A percentile compares a stretch with the other conserved stretches of the same genome.
phyloP scores from a whole-genome alignment of 2,888 invertebrate species.

The Cheilosia grossa region DNA sequence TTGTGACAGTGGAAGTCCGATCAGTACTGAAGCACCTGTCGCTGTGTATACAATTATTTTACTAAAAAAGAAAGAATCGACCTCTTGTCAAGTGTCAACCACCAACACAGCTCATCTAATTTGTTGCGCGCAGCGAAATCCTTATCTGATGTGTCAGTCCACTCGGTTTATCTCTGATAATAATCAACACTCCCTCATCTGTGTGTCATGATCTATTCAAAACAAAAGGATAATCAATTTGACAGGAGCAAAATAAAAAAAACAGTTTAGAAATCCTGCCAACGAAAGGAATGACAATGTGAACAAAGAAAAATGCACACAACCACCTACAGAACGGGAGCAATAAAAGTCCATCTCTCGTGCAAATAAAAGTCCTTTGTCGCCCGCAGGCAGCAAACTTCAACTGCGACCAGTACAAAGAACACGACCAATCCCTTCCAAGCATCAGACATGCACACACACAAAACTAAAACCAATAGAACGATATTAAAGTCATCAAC shows the following conservation, averaged over 20 bases:
- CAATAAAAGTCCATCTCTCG: conserved; percentile 14
- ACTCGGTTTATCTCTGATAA: neutral
- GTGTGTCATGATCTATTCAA: neutral
- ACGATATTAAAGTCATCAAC: conserved; percentile 45
- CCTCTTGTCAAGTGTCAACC: no score
- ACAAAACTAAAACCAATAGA: neutral
- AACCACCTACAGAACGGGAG: neutral
- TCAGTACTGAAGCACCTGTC: no score
- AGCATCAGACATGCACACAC: neutral
- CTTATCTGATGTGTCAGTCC: neutral
- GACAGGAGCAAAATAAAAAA: neutral
- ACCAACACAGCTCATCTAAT: no score
- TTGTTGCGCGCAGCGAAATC: neutral
- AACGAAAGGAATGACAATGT: neutral
- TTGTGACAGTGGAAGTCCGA: no score
- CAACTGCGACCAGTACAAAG: neutral
- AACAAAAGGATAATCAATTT: conserved; percentile 13
- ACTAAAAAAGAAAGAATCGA: no score
- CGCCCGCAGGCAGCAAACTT: conserved; percentile 22
- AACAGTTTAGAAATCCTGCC: neutral
- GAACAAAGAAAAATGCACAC: neutral
- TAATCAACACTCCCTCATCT: conserved; percentile 6
- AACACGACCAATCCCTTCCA: neutral
- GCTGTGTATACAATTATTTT: no score
- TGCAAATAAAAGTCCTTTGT: conserved; percentile 22